These are phyloP conservation scores for Parambassis ranga DNA, from an alignment of 2,797 vertebrate genomes.

Conservation along the genomic window DNA sequence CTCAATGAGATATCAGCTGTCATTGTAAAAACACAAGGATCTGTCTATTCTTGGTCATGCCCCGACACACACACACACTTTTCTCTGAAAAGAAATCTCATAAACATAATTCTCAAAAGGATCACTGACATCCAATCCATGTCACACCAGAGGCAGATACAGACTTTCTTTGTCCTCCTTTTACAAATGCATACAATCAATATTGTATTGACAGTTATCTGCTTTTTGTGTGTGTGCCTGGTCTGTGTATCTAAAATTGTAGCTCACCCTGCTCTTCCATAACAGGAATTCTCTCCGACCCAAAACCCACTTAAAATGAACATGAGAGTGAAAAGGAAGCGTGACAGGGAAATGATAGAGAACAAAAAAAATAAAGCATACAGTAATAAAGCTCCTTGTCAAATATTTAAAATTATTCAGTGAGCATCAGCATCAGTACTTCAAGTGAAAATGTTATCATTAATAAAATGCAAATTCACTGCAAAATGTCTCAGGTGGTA, in stretches of 20 bases:
- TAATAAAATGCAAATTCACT: constrained; percentile 29
- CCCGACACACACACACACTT: neutral
- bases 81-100: constrained; percentile 1
- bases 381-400: neutral
- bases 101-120: constrained; percentile 40
- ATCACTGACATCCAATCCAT: constrained; percentile 42
- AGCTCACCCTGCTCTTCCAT: constrained; percentile 14
- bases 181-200: constrained; percentile 52
- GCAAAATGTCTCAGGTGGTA: constrained; percentile 4
- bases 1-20: constrained; percentile 65
- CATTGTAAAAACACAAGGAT: constrained; percentile 29
- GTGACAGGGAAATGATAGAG: neutral
- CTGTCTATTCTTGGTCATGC: constrained; percentile 10
- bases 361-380: neutral
- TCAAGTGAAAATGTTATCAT: constrained; percentile 5
- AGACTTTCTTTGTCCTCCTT: constrained; percentile 31
- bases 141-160: constrained; percentile 25
- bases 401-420: neutral
- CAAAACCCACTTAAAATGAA: neutral
- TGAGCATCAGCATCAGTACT: neutral
- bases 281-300: constrained; percentile 8
- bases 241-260: constrained; percentile 16
- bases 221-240: constrained; percentile 11
- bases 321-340: neutral
- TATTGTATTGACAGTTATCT: constrained; percentile 38